Evolutionary conservation across 2,113 vertebrate genomes (phyloP).

Genomic region (Halcyon malimbica): DNA sequence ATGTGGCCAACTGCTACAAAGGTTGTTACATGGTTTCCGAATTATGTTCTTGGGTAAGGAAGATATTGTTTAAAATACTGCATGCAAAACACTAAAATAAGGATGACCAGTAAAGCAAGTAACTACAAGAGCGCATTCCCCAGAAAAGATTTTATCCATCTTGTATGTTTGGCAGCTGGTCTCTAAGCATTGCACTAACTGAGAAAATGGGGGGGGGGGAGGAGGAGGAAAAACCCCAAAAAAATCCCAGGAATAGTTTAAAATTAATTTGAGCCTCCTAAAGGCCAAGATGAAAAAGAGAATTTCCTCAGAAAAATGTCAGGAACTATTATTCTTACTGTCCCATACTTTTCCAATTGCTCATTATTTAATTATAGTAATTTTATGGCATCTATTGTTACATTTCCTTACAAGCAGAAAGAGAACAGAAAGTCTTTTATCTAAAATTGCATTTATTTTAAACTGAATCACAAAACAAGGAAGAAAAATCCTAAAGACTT

Average conservation of each 20-base stretch:
- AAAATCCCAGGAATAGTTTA: not conserved
- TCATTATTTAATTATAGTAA: conserved; percentile 44
- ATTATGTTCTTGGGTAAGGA: conserved; percentile 46
- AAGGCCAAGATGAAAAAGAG: not conserved
- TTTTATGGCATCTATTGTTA: conserved; percentile 34
- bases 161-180: not conserved
- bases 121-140: conserved; percentile 3
- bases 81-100: conserved; percentile 21
- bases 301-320: not conserved
- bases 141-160: conserved; percentile 32
- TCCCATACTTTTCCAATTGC: not conserved
- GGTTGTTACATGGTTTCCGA: conserved; percentile 52
- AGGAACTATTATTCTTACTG: conserved; percentile 4
- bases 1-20: conserved; percentile 55
- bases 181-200: not conserved
- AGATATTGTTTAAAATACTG: conserved; percentile 52
- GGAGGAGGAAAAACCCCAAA: too few species aligned
- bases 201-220: too few species aligned
- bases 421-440: not conserved
- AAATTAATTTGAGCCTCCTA: not conserved
- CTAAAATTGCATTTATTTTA: conserved; percentile 14
- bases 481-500: not conserved
- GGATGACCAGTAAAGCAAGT: conserved; percentile 25
- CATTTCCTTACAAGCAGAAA: conserved; percentile 11
- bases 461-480: conserved; percentile 4